Evolutionary conservation across 1,140 invertebrate genomes (phyloP).

Genomic region (Aphelenchoides besseyi): DNA sequence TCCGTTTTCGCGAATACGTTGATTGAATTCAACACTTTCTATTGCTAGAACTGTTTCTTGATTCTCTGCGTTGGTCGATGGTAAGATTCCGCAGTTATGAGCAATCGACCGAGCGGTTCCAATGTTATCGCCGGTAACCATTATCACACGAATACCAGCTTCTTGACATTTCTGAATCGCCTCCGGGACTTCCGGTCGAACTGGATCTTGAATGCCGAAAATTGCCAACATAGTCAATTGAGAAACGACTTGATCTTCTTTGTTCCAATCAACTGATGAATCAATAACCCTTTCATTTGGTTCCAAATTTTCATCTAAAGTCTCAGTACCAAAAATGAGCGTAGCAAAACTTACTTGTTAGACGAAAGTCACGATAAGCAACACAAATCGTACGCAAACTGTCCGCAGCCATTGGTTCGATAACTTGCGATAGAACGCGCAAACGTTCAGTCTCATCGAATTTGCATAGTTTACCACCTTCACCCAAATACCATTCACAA

Average conservation of each 20-base stretch:
- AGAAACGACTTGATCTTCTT: conserved; percentile 41
- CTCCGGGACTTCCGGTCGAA: conserved; percentile 89
- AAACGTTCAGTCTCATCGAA: conserved; percentile 86
- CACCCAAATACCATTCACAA: conserved; percentile 85
- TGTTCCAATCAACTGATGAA: too few species aligned
- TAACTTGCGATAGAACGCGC: conserved; percentile 84
- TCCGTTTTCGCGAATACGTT: conserved; percentile 74
- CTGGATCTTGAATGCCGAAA: conserved; percentile 68
- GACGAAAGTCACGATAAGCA: conserved; percentile 75
- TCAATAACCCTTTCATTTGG: conserved; percentile 41
- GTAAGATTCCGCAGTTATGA: conserved; percentile 87
- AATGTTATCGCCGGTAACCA: conserved; percentile 79
- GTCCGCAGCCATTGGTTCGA: conserved; percentile 94
- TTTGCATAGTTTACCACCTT: conserved; percentile 85
- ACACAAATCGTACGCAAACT: conserved; percentile 79
- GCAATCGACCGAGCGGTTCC: conserved; percentile 71
- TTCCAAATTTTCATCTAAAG: too few species aligned
- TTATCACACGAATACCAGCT: conserved; percentile 93
- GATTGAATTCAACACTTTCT: conserved; percentile 52
- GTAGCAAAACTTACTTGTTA: conserved; percentile 69
- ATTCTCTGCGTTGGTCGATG: conserved; percentile 44
- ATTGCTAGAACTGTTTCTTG: too few species aligned
- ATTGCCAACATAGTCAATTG: conserved; percentile 47
- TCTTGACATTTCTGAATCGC: conserved; percentile 90
- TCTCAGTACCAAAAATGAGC: conserved; percentile 24